These are phyloP conservation scores for Leucophenga maculata DNA, from an alignment of 2,888 invertebrate species.

Conservation along the genomic window DNA sequence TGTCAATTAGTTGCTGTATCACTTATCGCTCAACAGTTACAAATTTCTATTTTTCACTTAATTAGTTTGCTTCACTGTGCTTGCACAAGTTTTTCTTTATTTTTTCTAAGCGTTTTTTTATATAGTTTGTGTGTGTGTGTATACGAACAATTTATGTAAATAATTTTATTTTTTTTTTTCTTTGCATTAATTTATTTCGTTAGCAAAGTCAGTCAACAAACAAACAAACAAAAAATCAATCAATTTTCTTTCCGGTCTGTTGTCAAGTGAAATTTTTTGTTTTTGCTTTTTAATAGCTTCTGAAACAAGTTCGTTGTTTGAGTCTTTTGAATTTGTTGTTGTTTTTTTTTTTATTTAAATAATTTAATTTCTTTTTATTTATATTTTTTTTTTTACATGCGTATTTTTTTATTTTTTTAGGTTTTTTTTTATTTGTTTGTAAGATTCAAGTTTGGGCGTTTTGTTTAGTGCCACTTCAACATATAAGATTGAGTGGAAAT, in stretches of 20 bases:
- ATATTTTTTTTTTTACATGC: constrained; percentile 24
- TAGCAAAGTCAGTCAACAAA: neutral
- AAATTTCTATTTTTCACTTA: constrained; percentile 14
- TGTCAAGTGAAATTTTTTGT: neutral
- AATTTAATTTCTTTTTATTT: constrained; percentile 17
- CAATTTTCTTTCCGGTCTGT: neutral
- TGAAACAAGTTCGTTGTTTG: constrained; percentile 10
- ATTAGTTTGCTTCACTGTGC: neutral
- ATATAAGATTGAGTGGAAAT: neutral
- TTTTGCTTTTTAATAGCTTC: neutral
- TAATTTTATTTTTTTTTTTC: no score
- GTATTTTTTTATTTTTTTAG: constrained; percentile 14
- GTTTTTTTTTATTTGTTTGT: constrained; percentile 49
- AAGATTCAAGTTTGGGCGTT: neutral
- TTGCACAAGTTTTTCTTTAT: neutral
- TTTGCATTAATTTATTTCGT: no score
- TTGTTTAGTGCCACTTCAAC: neutral
- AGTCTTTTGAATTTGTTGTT: constrained; percentile 20
- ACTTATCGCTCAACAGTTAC: constrained; percentile 31
- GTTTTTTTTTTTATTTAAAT: constrained; percentile 10
- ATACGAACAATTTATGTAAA: no score
- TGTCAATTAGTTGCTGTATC: constrained; percentile 60
- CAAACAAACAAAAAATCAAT: neutral
- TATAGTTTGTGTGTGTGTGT: no score
- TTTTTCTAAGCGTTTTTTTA: neutral